Conservation (phyloP, 2,888 invertebrate genomes). For the Eupithecia pulchellata region DNA sequence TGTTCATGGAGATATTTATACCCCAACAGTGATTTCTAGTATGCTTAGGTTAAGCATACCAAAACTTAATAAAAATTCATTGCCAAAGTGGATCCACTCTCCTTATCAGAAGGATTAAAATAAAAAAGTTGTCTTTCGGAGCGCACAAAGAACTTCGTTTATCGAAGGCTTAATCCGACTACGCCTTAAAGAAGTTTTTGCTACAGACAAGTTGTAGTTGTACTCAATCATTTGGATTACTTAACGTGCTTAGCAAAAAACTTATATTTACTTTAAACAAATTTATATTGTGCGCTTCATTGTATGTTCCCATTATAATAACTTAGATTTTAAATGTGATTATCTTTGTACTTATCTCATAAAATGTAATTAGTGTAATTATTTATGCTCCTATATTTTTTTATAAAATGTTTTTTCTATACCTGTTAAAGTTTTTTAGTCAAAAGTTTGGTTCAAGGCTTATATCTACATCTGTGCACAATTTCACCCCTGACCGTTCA, state of each 20-base stretch:
- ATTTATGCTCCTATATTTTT: no score
- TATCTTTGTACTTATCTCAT: not conserved
- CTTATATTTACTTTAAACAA: conserved; percentile 1
- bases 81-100: no score
- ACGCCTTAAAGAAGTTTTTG: not conserved
- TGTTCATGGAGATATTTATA: not conserved
- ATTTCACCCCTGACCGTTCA: no score
- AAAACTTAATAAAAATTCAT: no score
- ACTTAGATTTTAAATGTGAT: conserved; percentile 5
- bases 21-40: no score
- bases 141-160: not conserved
- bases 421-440: no score
- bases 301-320: conserved; percentile 1
- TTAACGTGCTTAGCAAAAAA: conserved; percentile 23
- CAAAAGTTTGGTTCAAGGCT: no score
- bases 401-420: no score
- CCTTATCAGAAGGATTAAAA: no score
- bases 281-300: conserved; percentile 12
- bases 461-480: no score
- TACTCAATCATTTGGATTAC: conserved; percentile 18
- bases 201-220: not conserved
- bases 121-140: not conserved
- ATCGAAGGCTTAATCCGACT: not conserved
- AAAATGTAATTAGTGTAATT: no score
- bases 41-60: no score